Conservation (phyloP, 1,140 invertebrate genomes). For the Drosophila sproati region DNA sequence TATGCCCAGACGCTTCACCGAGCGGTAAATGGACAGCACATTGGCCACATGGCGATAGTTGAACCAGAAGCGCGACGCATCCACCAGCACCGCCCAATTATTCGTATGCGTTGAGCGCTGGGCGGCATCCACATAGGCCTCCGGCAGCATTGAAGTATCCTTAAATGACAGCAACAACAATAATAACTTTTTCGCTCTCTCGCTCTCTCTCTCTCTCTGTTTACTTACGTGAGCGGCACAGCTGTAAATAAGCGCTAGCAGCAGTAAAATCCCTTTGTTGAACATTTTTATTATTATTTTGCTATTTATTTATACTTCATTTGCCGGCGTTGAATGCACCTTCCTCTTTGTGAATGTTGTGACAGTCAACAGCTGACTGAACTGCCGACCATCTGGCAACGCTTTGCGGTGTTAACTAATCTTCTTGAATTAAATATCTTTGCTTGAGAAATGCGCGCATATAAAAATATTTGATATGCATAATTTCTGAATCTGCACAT, state of each 20-base stretch:
- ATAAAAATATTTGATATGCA: background rate
- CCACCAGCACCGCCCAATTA: slow-evolving; percentile 99
- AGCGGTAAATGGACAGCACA: slow-evolving; percentile 98
- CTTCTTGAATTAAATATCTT: slow-evolving; percentile 7
- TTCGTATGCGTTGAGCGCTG: slow-evolving; percentile 92
- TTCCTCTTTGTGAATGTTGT: background rate
- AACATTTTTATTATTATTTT: slow-evolving; percentile 17
- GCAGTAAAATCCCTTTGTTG: slow-evolving; percentile 2
- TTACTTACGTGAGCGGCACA: slow-evolving; percentile 22
- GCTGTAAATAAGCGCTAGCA: slow-evolving; percentile 5
- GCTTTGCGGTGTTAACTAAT: slow-evolving; percentile 13
- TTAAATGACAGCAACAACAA: slow-evolving; percentile 1
- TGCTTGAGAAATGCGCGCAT: slow-evolving; percentile 27
- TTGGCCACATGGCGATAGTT: slow-evolving; percentile 99
- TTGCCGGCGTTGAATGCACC: slow-evolving; percentile 5
- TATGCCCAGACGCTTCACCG: slow-evolving; percentile 98
- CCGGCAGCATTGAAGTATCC: slow-evolving; percentile 61
- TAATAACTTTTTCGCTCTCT: background rate
- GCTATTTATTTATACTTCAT: slow-evolving; percentile 15
- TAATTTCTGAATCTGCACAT: slow-evolving; percentile 21
- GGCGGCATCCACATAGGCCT: slow-evolving; percentile 68
- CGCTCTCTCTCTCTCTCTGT: background rate
- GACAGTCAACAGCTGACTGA: slow-evolving; percentile 28
- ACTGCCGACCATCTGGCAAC: slow-evolving; percentile 38
- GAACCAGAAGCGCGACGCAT: slow-evolving; percentile 99